Evolutionary conservation across 2,797 vertebrate genomes (phyloP), one percentile per base, ranked within the genome.

Genomic region (Acanthurus tractus): DNA sequence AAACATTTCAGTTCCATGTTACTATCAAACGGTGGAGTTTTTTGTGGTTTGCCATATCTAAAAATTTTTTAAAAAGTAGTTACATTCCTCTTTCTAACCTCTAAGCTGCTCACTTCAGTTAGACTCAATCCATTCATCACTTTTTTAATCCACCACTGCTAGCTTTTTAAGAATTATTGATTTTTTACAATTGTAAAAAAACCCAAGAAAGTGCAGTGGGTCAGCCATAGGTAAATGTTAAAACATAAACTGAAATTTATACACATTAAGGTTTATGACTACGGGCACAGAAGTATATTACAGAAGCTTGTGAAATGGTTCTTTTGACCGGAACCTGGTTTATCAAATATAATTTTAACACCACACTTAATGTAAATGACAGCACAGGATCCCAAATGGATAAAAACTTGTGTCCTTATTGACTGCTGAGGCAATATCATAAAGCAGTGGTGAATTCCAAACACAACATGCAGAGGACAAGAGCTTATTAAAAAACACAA

Each of bases 401-500:
- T 8, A 34, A 9, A n/a, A 42, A 11, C 0, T 7, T 20, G 13
- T 5, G 29, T 68, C 44, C 56, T n/a, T 18, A 68, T 34, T 63
- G 71, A 40, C 36, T 36, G 15, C 58, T 57, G 53, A 72, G 63
- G 45, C n/a, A 44, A 63, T 45, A 83, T 84, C 56, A 80, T 74
- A 82, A 81, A n/a, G 10, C 23, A 29, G 67, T 52, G 52, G 53
- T 54, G 49, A 81, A 81, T 85, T 87, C 72, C 59, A 46, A 79
- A 79, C 44, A 18, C 52, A 72, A 65, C 59, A 71, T 74, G 79
- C 25, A 3, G 38, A 71, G 71, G 52, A 75, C 61, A 84, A 79
- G 64, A 53, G 76, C 63, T 50, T 70, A 48, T 77, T 90, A 80
- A 74, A 85, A 84, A 92, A 86, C 75, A 90, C 82, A 89, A 86